phyloP scores from a whole-genome alignment of 2,888 invertebrate species.

The Apodemia mormo region DNA sequence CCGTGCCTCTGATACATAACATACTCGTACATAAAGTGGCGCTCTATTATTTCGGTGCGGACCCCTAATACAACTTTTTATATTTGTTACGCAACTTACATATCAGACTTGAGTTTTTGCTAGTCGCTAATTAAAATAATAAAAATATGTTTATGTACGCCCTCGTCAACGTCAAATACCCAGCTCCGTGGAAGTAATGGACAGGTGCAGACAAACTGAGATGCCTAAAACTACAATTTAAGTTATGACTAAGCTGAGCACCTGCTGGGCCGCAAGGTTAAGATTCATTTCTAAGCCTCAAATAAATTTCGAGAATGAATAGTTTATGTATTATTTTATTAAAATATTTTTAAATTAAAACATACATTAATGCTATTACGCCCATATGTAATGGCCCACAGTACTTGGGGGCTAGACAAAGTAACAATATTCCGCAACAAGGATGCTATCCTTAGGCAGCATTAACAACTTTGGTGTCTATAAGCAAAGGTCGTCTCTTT shows the following conservation, averaged over 20 bases:
- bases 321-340: too few relatives aligned
- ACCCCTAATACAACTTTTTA: neutral
- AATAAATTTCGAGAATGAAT: neutral
- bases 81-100: neutral
- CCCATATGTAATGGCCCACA: too few relatives aligned
- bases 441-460: too few relatives aligned
- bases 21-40: too few relatives aligned
- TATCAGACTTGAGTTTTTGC: neutral
- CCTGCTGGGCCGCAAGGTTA: constrained; percentile 7
- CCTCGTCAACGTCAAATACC: neutral
- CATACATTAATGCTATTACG: too few relatives aligned
- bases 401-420: too few relatives aligned
- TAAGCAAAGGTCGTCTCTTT: too few relatives aligned
- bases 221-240: neutral
- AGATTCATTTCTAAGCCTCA: neutral
- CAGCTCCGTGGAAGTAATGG: neutral
- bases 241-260: neutral
- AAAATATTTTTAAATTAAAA: too few relatives aligned
- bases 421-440: too few relatives aligned
- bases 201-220: constrained; percentile 8
- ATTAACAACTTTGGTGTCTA: too few relatives aligned
- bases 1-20: too few relatives aligned
- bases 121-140: constrained; percentile 10
- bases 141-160: constrained; percentile 5
- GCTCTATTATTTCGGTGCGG: neutral